These are phyloP conservation scores for Leptodirus hochenwartii DNA, from an alignment of 2,888 invertebrate genomes.

Conservation along the genomic window DNA sequence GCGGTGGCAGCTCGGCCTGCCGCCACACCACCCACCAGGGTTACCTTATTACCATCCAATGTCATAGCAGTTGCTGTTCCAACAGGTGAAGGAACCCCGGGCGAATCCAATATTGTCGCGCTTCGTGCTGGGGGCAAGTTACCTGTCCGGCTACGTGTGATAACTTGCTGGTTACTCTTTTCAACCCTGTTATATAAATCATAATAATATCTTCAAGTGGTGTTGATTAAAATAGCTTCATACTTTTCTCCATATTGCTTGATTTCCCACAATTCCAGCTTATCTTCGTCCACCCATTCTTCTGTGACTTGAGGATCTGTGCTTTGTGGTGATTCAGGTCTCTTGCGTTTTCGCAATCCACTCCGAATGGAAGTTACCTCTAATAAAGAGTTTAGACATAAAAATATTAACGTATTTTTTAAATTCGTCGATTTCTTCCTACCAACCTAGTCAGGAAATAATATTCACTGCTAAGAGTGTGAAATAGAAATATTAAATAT, in stretches of 20 bases:
- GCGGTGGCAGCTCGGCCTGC: too few relatives aligned
- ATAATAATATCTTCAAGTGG: constrained; percentile 7
- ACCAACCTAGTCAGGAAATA: too few relatives aligned
- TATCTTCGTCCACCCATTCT: constrained; percentile 93
- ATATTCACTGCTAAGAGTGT: too few relatives aligned
- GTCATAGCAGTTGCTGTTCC: too few relatives aligned
- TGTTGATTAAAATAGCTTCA: constrained; percentile 17
- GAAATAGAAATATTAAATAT: too few relatives aligned
- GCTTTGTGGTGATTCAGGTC: constrained; percentile 85
- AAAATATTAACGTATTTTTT: too few relatives aligned
- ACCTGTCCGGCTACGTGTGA: constrained; percentile 67
- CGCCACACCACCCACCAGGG: too few relatives aligned
- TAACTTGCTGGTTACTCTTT: constrained; percentile 46
- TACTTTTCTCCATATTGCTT: constrained; percentile 78
- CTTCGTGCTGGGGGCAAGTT: constrained; percentile 35
- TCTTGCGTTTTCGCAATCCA: constrained; percentile 79
- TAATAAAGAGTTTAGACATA: too few relatives aligned
- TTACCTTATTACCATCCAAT: too few relatives aligned
- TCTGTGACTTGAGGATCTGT: constrained; percentile 89
- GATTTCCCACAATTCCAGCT: constrained; percentile 91
- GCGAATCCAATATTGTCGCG: constrained; percentile 17
- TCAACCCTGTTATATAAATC: constrained; percentile 32
- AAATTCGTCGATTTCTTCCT: too few relatives aligned
- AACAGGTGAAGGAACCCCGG: too few relatives aligned
- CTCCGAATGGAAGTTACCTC: constrained; percentile 91